Conservation (phyloP, 2,113 vertebrate species). For the Tautogolabrus adspersus region DNA sequence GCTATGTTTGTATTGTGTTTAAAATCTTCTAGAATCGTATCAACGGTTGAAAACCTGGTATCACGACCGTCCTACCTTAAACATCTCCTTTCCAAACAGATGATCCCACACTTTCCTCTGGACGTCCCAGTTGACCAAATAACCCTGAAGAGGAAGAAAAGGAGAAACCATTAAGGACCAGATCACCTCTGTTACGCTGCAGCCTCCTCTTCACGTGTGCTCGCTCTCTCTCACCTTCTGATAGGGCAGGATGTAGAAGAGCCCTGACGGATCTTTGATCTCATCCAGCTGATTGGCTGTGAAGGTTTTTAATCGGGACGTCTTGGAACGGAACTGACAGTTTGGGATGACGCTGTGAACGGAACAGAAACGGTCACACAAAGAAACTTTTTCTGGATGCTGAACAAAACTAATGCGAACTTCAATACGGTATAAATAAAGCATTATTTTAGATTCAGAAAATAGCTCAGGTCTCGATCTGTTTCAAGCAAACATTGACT, state of each 20-base stretch:
- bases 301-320: slow-evolving; percentile 96
- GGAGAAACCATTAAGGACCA: fast-evolving
- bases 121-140: slow-evolving; percentile 99
- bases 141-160: slow-evolving; percentile 85
- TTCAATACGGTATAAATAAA: no score
- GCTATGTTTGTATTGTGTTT: no score
- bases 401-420: no score
- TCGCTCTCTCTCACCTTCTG: slow-evolving; percentile 88
- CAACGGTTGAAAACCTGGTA: no score
- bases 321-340: slow-evolving; percentile 98
- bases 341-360: slow-evolving; percentile 94
- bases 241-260: slow-evolving; percentile 97
- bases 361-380: background rate
- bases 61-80: slow-evolving; percentile 84
- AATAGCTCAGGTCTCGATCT: no score
- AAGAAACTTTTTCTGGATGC: no score
- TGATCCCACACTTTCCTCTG: slow-evolving; percentile 99
- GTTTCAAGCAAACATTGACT: no score
- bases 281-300: slow-evolving; percentile 98
- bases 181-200: background rate
- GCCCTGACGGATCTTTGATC: slow-evolving; percentile 97
- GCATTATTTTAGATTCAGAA: no score
- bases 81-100: slow-evolving; percentile 99
- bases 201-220: background rate
- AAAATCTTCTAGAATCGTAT: no score